Conservation (phyloP, 2,113 vertebrate species). For the Gobius niger region DNA sequence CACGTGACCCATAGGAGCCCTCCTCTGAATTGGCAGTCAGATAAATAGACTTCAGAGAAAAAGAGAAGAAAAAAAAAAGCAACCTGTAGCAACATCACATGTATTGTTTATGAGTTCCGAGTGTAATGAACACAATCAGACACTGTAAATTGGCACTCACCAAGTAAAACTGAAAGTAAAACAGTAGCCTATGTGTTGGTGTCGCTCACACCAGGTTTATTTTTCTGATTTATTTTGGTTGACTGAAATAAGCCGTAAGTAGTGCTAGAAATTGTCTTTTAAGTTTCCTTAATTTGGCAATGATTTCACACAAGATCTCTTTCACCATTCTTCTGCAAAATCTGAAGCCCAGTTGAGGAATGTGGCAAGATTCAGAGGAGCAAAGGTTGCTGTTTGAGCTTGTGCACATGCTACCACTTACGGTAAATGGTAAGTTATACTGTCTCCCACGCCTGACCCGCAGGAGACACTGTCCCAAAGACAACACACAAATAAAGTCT, state of each 20-base stretch:
- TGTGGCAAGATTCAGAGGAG: slow-evolving; percentile 68
- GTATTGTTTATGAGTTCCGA: background rate
- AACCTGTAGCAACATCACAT: background rate
- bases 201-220: background rate
- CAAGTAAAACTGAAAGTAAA: too few relatives aligned
- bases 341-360: slow-evolving; percentile 73
- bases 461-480: slow-evolving; percentile 33
- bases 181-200: too few relatives aligned
- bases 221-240: background rate
- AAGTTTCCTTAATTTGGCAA: slow-evolving; percentile 18
- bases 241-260: too few relatives aligned
- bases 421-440: slow-evolving; percentile 57
- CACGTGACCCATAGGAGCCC: background rate
- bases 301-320: slow-evolving; percentile 27
- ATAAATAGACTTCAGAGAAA: background rate
- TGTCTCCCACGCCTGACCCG: background rate
- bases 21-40: background rate
- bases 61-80: background rate
- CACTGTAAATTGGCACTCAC: background rate
- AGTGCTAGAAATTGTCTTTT: too few relatives aligned
- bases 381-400: slow-evolving; percentile 17
- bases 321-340: slow-evolving; percentile 10
- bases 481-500: background rate
- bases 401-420: slow-evolving; percentile 36
- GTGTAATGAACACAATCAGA: background rate